Percentiles rank a stretch among this genome's conserved stretches.
Evolutionary conservation across 2,888 invertebrate species (phyloP).

Genomic region (Blomia tropicalis): DNA sequence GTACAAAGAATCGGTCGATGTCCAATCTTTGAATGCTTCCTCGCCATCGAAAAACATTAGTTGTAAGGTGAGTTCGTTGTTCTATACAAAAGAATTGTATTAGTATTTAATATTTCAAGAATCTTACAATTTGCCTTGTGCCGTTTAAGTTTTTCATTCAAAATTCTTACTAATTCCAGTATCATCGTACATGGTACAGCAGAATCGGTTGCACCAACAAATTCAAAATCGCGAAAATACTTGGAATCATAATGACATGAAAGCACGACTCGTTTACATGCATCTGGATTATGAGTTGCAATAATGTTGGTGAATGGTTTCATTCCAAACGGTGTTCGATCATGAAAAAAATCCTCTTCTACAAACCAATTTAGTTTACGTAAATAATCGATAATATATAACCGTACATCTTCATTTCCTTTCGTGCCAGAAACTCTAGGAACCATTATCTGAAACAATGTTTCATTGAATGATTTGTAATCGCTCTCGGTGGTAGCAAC

Average conservation of each 20-base stretch:
- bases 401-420: conserved; percentile 49
- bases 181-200: conserved; percentile 89
- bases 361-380: conserved; percentile 55
- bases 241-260: conserved; percentile 87
- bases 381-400: conserved; percentile 52
- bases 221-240: conserved; percentile 47
- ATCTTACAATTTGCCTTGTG: conserved; percentile 38
- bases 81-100: no score
- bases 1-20: conserved; percentile 74
- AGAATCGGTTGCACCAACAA: conserved; percentile 75
- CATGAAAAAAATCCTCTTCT: conserved; percentile 55
- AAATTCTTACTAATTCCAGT: conserved; percentile 50
- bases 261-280: conserved; percentile 53
- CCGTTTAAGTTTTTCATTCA: conserved; percentile 39
- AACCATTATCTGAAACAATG: conserved; percentile 59
- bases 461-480: conserved; percentile 41
- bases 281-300: conserved; percentile 58
- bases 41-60: conserved; percentile 95
- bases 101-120: no score
- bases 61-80: conserved; percentile 44
- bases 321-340: conserved; percentile 56
- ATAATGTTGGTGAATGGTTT: conserved; percentile 70
- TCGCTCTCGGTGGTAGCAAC: neutral
- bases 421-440: conserved; percentile 66
- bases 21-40: conserved; percentile 83